Evolutionary conservation across 1,140 invertebrate genomes (phyloP).

Genomic region (Subanguina moxae): DNA sequence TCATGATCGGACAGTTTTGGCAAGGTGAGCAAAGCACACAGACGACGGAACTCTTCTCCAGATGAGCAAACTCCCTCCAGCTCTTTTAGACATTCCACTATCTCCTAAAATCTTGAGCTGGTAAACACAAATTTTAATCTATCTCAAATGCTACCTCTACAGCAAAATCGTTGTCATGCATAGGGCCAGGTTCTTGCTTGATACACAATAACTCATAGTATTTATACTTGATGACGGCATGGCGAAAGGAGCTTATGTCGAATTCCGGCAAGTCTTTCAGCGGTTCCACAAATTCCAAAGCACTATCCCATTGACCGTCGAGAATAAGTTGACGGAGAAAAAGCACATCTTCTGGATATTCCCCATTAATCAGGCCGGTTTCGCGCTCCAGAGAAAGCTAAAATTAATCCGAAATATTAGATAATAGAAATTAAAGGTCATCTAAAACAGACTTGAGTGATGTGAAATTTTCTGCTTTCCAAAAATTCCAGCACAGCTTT

Average conservation of each 20-base stretch:
- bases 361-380: constrained; percentile 87
- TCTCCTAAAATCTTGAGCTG: constrained; percentile 64
- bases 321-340: constrained; percentile 86
- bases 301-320: constrained; percentile 97
- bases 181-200: constrained; percentile 74
- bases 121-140: too few relatives aligned
- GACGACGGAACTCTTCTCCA: constrained; percentile 87
- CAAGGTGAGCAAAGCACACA: constrained; percentile 84
- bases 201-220: constrained; percentile 90
- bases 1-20: constrained; percentile 82
- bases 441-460: constrained; percentile 52
- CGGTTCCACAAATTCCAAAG: constrained; percentile 89
- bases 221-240: constrained; percentile 81
- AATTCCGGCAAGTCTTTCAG: constrained; percentile 71
- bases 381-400: constrained; percentile 87
- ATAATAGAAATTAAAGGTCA: not conserved
- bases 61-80: constrained; percentile 80
- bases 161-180: constrained; percentile 76
- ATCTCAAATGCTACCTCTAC: constrained; percentile 76
- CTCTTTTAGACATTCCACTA: constrained; percentile 79
- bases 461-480: constrained; percentile 75
- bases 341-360: constrained; percentile 81
- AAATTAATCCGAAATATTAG: constrained; percentile 52
- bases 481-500: constrained; percentile 85
- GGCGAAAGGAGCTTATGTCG: constrained; percentile 75